Evolutionary conservation across 2,113 vertebrate genomes (phyloP).

Genomic region (Glaucidium brasilianum): DNA sequence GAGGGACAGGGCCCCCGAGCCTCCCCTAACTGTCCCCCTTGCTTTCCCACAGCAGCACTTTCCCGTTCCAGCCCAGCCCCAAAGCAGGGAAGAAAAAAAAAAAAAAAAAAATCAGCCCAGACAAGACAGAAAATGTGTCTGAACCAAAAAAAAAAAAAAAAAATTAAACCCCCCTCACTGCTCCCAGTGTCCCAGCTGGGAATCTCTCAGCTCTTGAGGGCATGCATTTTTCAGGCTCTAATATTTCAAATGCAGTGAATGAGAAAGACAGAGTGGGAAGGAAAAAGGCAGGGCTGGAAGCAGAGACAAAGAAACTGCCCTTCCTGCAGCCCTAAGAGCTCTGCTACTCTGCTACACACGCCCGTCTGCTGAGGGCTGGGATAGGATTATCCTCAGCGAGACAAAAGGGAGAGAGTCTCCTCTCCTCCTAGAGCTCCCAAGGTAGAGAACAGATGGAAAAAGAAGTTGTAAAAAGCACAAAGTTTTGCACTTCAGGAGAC

Average conservation of each 20-base stretch:
- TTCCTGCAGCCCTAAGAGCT: neutral
- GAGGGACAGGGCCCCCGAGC: slow-evolving; percentile 35
- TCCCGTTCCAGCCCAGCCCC: neutral
- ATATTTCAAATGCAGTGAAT: neutral
- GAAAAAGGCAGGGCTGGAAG: slow-evolving; percentile 18
- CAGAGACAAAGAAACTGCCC: slow-evolving; percentile 59
- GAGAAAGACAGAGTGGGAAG: slow-evolving; percentile 1
- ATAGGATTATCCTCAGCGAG: neutral
- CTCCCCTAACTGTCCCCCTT: slow-evolving; percentile 39
- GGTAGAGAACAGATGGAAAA: neutral
- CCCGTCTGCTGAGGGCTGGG: neutral
- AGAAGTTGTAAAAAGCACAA: neutral
- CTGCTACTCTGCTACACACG: neutral
- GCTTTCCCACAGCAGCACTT: slow-evolving; percentile 17
- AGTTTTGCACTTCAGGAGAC: neutral
- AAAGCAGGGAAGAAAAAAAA: neutral
- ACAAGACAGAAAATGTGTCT: neutral
- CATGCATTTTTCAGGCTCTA: slow-evolving; percentile 28
- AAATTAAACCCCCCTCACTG: neutral
- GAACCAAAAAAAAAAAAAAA: neutral
- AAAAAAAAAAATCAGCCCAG: neutral
- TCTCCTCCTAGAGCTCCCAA: neutral
- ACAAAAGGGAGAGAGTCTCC: slow-evolving; percentile 12
- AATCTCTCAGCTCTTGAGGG: neutral
- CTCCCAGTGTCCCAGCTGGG: neutral